Evolutionary conservation across 2,113 vertebrate genomes (phyloP).

Genomic region (Sminthopsis crassicaudata): DNA sequence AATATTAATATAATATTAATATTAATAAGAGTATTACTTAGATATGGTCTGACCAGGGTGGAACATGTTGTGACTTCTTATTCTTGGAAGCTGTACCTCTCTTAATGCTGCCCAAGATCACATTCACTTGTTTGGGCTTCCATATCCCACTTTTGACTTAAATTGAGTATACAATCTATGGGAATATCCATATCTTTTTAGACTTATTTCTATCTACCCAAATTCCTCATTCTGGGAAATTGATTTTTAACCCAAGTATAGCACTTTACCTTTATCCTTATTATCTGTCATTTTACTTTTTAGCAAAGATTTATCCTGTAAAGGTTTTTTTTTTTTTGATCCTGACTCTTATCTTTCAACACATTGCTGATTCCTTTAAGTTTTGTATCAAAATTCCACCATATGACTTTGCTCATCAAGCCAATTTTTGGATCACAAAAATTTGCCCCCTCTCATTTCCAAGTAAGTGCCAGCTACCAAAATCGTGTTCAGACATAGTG

Average conservation of each 20-base stretch:
- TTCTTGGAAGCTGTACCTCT: neutral
- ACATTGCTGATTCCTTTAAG: neutral
- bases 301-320: too few relatives aligned
- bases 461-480: neutral
- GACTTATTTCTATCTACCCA: neutral
- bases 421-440: neutral
- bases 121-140: neutral
- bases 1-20: too few relatives aligned
- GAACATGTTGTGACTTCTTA: neutral
- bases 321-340: too few relatives aligned
- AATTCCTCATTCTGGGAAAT: neutral
- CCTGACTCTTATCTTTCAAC: neutral
- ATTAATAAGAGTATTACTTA: too few relatives aligned
- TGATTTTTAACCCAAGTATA: neutral
- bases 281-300: neutral
- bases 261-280: neutral
- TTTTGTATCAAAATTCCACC: neutral
- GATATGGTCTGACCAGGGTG: neutral
- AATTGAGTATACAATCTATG: neutral
- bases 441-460: neutral
- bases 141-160: neutral
- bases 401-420: neutral
- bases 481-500: neutral
- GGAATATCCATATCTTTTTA: neutral
- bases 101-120: neutral